Evolutionary conservation across 2,888 invertebrate species (phyloP).

Genomic region (Drosophila pseudotakahashii): DNA sequence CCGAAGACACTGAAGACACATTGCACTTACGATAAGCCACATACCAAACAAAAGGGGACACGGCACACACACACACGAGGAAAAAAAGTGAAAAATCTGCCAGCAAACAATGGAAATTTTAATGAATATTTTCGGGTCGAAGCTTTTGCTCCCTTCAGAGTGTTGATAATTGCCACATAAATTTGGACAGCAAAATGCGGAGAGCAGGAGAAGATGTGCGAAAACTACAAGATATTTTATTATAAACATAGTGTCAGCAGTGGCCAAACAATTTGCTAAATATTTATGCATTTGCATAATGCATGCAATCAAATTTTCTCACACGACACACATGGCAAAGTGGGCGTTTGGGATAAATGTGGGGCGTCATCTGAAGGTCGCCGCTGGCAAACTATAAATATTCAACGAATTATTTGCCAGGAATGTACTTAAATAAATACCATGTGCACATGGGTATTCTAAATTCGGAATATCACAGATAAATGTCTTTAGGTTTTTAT

Average conservation of each 20-base stretch:
- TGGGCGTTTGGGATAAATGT: not conserved
- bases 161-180: conserved; percentile 77
- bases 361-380: conserved; percentile 49
- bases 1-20: conserved; percentile 75
- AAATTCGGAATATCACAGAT: not conserved
- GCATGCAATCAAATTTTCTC: conserved; percentile 62
- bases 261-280: conserved; percentile 60
- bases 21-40: conserved; percentile 73
- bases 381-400: conserved; percentile 52
- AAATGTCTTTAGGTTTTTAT: no score
- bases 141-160: conserved; percentile 53
- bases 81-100: conserved; percentile 53
- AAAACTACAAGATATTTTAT: conserved; percentile 34
- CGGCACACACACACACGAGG: not conserved
- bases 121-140: conserved; percentile 71
- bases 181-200: conserved; percentile 39
- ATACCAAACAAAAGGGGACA: conserved; percentile 39
- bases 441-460: conserved; percentile 23
- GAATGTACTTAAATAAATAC: conserved; percentile 22
- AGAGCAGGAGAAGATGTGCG: not conserved
- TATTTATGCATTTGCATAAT: conserved; percentile 69
- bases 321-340: conserved; percentile 15
- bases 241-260: conserved; percentile 40
- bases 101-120: conserved; percentile 71
- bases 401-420: conserved; percentile 47